Evolutionary conservation across 2,113 vertebrate genomes (phyloP), one percentile per base, ranked within the genome.

Genomic region (Calyptommatus sinebrachiatus): DNA sequence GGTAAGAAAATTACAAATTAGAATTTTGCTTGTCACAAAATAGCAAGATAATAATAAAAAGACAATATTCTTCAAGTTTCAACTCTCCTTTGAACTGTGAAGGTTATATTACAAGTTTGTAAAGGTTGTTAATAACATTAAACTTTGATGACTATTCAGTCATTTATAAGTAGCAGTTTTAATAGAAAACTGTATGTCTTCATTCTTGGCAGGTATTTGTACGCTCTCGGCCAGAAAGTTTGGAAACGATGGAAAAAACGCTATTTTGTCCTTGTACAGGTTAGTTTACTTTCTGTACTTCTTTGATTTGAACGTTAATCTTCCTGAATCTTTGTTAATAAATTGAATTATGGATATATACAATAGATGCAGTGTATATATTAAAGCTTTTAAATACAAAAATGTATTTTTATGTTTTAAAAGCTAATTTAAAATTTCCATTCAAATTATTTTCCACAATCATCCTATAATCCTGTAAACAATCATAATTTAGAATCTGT

Each of bases 211-310:
- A 99, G 98, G 61, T 97, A 98, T 82, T 92, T 99, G 31, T 98
- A 97, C 53, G 97, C 96, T 50, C 73, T 97, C 80, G 98, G 98
- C 80, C 98, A 99, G 89, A 96, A 97, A 85, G 97, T 99, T 87
- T 99, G 98, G 98, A 99, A 99, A 87, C 93, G 97, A 63, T 99
- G 98, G 98, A 99, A 99, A 92, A 98, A 94, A 72, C 94, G 98
- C 87, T 99, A 99, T 91, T 99, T 98, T 88, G 97, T 99, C 77
- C 97, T 99, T 74, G 97, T 99, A 86, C 98, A 99, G 97, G 98
- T 99, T 88, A 92, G 94, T 91, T 57, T 75, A 48, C 16, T 8
- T 81, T 81, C 74, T 60, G 77, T 73, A 20, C 9, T 8, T 79
- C 5, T 41, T 72, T 26, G 61, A 66, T 61, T 22, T 73, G 16